phyloP scores from a whole-genome alignment of 2,888 invertebrate species.

The Leucania comma region DNA sequence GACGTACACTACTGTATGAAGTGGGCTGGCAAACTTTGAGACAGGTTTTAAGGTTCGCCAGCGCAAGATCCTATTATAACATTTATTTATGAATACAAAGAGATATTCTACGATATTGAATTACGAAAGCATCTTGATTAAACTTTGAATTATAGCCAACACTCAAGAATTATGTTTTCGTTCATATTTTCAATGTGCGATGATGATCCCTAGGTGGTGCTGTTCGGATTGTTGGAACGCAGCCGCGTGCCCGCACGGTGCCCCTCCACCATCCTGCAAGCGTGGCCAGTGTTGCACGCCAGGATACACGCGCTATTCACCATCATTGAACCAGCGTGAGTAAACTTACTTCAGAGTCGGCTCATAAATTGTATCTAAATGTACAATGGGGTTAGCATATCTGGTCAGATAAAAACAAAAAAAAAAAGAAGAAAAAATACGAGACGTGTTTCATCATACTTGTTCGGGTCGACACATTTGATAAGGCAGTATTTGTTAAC shows the following conservation, averaged over 20 bases:
- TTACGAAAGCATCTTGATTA: neutral
- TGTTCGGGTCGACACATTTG: too few species aligned
- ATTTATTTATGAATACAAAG: too few species aligned
- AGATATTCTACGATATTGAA: too few species aligned
- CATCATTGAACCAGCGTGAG: conserved; percentile 98
- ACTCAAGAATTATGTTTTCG: neutral
- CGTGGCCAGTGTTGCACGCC: conserved; percentile 98
- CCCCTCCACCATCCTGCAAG: conserved; percentile 96
- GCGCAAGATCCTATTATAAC: too few species aligned
- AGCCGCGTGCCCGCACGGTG: conserved; percentile 95
- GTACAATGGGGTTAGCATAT: too few species aligned
- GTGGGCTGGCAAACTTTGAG: too few species aligned
- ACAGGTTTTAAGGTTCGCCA: too few species aligned
- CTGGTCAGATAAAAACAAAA: too few species aligned
- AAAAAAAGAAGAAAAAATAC: too few species aligned
- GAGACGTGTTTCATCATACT: too few species aligned
- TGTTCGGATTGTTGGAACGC: conserved; percentile 97
- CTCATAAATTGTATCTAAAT: neutral
- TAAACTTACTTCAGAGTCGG: conserved; percentile 54
- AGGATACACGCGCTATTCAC: conserved; percentile 97
- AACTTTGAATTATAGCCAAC: neutral
- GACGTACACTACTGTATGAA: too few species aligned
- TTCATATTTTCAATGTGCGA: neutral
- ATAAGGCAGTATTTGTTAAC: neutral
- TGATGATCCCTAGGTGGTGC: conserved; percentile 89